A percentile compares a stretch with the other conserved stretches of the same genome.
These are phyloP conservation scores for Haemorhous mexicanus DNA, from an alignment of 2,113 vertebrate species.

Conservation along the genomic window DNA sequence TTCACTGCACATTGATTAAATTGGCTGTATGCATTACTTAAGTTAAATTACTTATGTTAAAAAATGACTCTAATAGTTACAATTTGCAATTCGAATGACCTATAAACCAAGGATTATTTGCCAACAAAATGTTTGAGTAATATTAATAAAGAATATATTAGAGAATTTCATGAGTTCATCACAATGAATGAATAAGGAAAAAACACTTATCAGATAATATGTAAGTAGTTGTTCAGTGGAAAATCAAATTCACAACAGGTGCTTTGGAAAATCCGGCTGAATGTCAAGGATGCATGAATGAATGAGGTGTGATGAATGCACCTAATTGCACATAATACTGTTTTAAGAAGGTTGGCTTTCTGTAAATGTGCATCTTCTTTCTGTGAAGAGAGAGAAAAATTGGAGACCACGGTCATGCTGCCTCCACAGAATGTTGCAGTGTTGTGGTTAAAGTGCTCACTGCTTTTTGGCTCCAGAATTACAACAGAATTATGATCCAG, in stretches of 20 bases:
- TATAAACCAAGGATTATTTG: constrained; percentile 48
- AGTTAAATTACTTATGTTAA: constrained; percentile 52
- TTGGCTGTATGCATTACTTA: constrained; percentile 52
- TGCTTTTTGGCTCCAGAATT: neutral
- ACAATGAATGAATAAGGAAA: neutral
- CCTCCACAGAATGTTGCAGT: neutral
- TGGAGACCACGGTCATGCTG: neutral
- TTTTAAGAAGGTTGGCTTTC: neutral
- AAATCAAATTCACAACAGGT: neutral
- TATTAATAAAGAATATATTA: constrained; percentile 45
- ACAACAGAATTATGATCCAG: neutral
- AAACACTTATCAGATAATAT: neutral
- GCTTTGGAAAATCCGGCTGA: neutral
- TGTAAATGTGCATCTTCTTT: neutral
- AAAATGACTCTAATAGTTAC: constrained; percentile 41
- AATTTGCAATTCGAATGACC: constrained; percentile 57
- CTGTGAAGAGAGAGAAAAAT: neutral
- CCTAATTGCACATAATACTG: neutral
- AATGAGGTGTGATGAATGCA: neutral
- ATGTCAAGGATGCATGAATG: neutral
- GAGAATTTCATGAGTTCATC: constrained; percentile 32
- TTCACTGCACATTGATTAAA: constrained; percentile 50
- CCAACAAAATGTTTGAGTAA: constrained; percentile 60
- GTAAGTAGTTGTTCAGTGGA: neutral
- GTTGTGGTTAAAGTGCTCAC: neutral